phyloP scores from a whole-genome alignment of 2,797 vertebrate species.

The Anas capensis region DNA sequence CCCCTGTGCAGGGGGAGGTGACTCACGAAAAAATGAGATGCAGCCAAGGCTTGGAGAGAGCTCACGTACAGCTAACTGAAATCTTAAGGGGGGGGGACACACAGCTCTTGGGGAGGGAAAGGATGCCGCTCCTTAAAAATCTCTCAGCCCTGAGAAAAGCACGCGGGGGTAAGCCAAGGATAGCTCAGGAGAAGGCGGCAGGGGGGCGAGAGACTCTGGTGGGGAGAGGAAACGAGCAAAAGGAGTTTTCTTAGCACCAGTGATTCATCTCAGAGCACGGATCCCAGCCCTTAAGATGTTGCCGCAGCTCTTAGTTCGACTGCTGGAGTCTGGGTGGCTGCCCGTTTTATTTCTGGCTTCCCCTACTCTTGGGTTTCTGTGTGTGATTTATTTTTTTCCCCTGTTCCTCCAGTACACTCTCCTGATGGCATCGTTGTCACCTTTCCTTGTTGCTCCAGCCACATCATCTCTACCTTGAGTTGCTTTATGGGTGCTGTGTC shows the following conservation, averaged over 20 bases:
- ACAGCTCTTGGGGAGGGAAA: background rate
- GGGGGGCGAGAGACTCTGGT: background rate
- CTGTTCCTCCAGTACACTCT: background rate
- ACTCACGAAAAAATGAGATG: background rate
- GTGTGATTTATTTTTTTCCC: background rate
- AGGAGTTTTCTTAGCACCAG: background rate
- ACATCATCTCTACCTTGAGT: background rate
- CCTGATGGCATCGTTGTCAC: background rate
- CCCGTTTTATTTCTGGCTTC: background rate
- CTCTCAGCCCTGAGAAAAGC: background rate
- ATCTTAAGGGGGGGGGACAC: no score
- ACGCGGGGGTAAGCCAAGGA: background rate
- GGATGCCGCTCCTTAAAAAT: background rate
- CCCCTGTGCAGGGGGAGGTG: background rate
- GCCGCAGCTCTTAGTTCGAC: background rate
- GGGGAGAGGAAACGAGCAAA: rapidly evolving
- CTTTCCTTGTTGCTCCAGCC: background rate
- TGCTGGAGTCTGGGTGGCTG: background rate
- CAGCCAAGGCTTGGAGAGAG: background rate
- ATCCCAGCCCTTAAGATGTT: background rate
- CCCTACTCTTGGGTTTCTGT: background rate
- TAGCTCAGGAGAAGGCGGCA: background rate
- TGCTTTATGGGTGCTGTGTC: background rate
- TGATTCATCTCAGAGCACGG: background rate
- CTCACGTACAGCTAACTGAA: background rate